Conservation (phyloP, 2,113 vertebrate species). For the Callochromis pleurospilus region DNA sequence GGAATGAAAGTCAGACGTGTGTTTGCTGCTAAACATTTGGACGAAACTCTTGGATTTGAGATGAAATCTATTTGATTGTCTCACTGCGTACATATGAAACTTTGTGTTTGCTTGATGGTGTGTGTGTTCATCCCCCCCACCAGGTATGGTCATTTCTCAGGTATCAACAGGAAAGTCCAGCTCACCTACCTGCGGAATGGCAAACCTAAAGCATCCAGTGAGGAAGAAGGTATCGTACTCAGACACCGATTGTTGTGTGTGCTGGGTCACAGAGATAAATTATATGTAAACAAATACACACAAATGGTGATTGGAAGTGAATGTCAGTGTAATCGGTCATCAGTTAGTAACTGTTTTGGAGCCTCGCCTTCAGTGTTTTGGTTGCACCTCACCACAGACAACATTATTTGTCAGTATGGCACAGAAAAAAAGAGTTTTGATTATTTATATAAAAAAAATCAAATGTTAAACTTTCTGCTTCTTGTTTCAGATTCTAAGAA, state of each 20-base stretch:
- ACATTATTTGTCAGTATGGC: not conserved
- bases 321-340: not conserved
- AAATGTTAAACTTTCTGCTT: not conserved
- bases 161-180: slow-evolving; percentile 97
- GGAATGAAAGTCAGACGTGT: not conserved
- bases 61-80: not conserved
- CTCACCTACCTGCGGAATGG: slow-evolving; percentile 90
- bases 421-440: not conserved
- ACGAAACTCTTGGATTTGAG: not conserved
- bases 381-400: not conserved
- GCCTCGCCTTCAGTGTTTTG: not conserved
- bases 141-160: slow-evolving; percentile 99
- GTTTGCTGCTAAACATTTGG: not conserved
- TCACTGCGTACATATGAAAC: not conserved
- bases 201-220: slow-evolving; percentile 85
- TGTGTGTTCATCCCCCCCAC: slow-evolving; percentile 1
- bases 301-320: not conserved
- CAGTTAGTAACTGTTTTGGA: not conserved
- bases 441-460: not conserved
- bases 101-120: slow-evolving; percentile 6
- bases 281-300: not conserved
- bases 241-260: not conserved
- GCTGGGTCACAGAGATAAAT: not conserved
- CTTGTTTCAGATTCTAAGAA: slow-evolving; percentile 72
- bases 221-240: slow-evolving; percentile 85